Evolutionary conservation across 2,113 vertebrate genomes (phyloP), one percentile per base, ranked within the genome.

Genomic region (Tachysurus fulvidraco): DNA sequence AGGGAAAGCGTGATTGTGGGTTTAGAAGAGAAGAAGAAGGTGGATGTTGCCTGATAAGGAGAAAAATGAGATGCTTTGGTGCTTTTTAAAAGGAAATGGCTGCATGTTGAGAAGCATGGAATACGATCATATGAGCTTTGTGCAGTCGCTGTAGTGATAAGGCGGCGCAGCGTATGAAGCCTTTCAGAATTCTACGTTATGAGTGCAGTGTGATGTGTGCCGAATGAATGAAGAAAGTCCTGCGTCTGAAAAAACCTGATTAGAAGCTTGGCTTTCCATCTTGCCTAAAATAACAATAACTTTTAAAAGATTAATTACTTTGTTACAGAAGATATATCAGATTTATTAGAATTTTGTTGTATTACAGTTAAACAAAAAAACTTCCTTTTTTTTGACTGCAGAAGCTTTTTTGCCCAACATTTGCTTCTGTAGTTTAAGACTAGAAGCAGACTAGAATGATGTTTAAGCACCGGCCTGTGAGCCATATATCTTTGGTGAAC

Each of bases 21-120:
- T 76, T 85, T 80, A 54, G 83, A 83, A 44, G 36, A 86, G 65
- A 62, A 74, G 64, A 46, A 77, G 62, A 81, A 85, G 82, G 81
- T 88, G 86, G 62, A 74, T 74, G 84, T 36, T 82, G 83, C 65
- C 86, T 83, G 84, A 88, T 87, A 88, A 82, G 87, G 55, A 84
- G 41, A 41, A 86, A 65, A 81, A 86, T 64, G 60, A 25, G 67
- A 86, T 65, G 77, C 83, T 57, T 85, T 85, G 62, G 81, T 74
- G 55, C 23, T 73, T 86, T 85, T 67, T 36, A 78, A 78, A 57
- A 50, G 25, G 54, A 83, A 76, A 85, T 28, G 79, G 79, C 64
- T 74, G 60, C 74, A 79, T 64, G 64, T 50, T 59, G 46, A 85
- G 86, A 74, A 74, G 83, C 83, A 60, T 77, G 78, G 73, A 71